phyloP scores from a whole-genome alignment of 1,140 invertebrate genomes.

The Antheraea mylitta region DNA sequence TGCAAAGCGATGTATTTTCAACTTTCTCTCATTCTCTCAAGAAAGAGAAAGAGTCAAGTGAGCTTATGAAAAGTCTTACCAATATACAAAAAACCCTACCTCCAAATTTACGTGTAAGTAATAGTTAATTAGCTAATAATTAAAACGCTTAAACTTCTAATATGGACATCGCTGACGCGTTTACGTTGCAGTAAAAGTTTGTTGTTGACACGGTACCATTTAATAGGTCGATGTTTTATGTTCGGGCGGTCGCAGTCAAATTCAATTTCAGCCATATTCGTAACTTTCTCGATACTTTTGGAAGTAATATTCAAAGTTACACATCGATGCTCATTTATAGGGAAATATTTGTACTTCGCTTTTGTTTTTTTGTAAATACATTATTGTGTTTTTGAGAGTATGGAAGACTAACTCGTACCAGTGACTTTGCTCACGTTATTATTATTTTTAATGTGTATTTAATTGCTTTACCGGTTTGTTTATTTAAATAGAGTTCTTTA shows the following conservation, averaged over 20 bases:
- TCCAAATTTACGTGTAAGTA: too few species aligned
- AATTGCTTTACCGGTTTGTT: too few species aligned
- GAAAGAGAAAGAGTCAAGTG: too few species aligned
- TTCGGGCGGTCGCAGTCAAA: conserved; percentile 8
- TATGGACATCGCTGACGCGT: conserved; percentile 10
- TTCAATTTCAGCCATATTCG: conserved; percentile 11
- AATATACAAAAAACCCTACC: too few species aligned
- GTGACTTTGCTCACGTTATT: too few species aligned
- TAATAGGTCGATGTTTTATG: conserved; percentile 35
- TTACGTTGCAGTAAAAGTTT: conserved; percentile 27
- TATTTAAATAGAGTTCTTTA: too few species aligned
- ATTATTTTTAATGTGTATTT: too few species aligned
- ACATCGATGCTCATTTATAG: not conserved
- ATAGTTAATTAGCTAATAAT: too few species aligned
- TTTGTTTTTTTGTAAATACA: not conserved
- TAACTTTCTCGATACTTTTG: conserved; percentile 7
- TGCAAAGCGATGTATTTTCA: too few species aligned
- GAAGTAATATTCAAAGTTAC: not conserved
- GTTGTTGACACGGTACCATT: conserved; percentile 27
- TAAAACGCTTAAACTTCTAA: not conserved
- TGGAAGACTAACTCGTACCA: not conserved
- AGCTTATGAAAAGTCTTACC: too few species aligned
- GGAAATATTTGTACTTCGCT: not conserved
- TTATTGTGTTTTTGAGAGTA: not conserved
- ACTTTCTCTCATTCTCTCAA: too few species aligned